Base-by-base conservation (phyloP, 2,888 invertebrate genomes). In the Lepetodrilus schrolli region DNA sequence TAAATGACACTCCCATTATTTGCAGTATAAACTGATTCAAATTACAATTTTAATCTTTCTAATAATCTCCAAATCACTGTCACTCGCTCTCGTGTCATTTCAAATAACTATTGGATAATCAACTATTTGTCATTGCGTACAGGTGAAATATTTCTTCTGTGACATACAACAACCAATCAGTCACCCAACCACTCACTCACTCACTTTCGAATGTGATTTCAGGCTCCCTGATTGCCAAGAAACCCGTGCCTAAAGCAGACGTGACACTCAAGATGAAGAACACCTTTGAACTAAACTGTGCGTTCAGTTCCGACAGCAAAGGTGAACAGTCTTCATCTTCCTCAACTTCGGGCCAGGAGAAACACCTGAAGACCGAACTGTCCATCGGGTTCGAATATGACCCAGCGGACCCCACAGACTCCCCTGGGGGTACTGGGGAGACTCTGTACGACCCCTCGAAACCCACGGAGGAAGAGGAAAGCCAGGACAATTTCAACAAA, bases 141-240 rank as follows among this genome's bases (percentile, higher is more conserved):
- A n/a, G n/a, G n/a, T n/a, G n/a, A n/a, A n/a, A n/a, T n/a, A n/a
- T n/a, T n/a, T n/a, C n/a, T n/a, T n/a, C n/a, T n/a, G n/a, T n/a
- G n/a, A n/a, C n/a, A n/a, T n/a, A n/a, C n/a, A n/a, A n/a, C n/a
- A n/a, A n/a, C n/a, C n/a, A n/a, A n/a, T n/a, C n/a, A n/a, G n/a
- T n/a, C n/a, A n/a, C n/a, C n/a, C n/a, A n/a, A n/a, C n/a, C n/a
- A n/a, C n/a, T n/a, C n/a, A n/a, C n/a, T n/a, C n/a, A n/a, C n/a
- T n/a, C n/a, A n/a, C 26, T 26, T 8, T 65, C 26, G 7, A 30
- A 30, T 30, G 8, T 26, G 48, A 30, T 72, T 74, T 48, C 74
- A 79, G 82, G 80, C 36, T 78, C 82, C 21, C 73, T 80, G 30
- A 47, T 50, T 34, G 50, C 75, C 21, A 74, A 74, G n/a, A 75